Evolutionary conservation across 1,140 invertebrate genomes (phyloP).

Genomic region (Holcopasites calliopsidis): DNA sequence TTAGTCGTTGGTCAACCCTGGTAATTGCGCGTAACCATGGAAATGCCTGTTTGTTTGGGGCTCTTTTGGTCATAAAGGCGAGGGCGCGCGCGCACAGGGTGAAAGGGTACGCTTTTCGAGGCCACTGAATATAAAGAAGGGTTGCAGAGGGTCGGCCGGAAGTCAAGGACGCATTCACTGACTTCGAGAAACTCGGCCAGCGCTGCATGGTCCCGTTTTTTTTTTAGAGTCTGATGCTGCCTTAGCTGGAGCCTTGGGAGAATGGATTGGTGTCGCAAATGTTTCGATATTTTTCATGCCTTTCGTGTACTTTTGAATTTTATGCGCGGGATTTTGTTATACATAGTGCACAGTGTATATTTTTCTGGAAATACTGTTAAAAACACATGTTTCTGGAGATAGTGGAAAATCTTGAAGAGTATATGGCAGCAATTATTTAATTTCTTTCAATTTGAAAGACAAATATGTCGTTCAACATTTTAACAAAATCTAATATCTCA

Average conservation of each 20-base stretch:
- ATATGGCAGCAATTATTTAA: no score
- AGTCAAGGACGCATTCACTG: conserved; percentile 68
- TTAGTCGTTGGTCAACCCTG: conserved; percentile 66
- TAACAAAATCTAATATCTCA: no score
- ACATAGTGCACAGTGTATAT: no score
- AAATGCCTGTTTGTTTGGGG: conserved; percentile 72
- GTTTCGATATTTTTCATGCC: background rate
- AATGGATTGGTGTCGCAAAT: background rate
- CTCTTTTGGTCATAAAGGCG: conserved; percentile 54
- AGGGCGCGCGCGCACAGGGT: conserved; percentile 50
- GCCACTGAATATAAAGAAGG: conserved; percentile 69
- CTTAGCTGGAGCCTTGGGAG: no score
- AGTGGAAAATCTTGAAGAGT: no score
- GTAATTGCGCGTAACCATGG: conserved; percentile 73
- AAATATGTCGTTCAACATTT: no score
- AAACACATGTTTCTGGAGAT: no score
- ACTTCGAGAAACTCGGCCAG: conserved; percentile 62
- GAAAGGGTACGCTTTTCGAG: conserved; percentile 59
- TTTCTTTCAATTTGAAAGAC: no score
- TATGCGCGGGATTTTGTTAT: no score
- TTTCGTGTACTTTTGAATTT: background rate
- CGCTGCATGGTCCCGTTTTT: background rate
- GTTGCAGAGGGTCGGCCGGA: conserved; percentile 65
- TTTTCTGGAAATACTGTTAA: no score
- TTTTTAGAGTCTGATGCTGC: background rate